These are phyloP conservation scores for Mesoligia furuncula DNA, from an alignment of 2,888 invertebrate species.

Conservation along the genomic window DNA sequence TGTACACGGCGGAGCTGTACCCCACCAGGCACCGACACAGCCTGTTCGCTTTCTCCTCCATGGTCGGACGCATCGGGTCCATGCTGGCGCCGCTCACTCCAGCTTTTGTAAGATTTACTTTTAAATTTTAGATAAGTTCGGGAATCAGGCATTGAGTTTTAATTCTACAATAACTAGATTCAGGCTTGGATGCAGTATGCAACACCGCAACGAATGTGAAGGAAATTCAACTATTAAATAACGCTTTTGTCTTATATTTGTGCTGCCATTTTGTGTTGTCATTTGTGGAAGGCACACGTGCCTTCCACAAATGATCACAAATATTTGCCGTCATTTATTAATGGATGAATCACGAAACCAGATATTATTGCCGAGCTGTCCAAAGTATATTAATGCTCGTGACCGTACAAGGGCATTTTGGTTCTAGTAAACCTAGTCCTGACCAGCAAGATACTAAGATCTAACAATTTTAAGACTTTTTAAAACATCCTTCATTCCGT, in stretches of 20 bases:
- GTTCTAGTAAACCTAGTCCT: not conserved
- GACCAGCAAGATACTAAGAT: not conserved
- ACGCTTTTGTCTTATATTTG: not conserved
- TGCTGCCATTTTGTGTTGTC: no score
- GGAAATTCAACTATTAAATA: not conserved
- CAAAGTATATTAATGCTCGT: not conserved
- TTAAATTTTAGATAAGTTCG: not conserved
- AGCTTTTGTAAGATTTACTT: slow-evolving; percentile 85
- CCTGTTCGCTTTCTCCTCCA: slow-evolving; percentile 91
- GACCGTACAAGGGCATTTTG: not conserved
- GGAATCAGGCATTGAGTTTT: not conserved
- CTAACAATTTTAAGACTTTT: not conserved
- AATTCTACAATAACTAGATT: not conserved
- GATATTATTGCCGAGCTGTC: not conserved
- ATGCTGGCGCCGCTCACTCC: slow-evolving; percentile 91
- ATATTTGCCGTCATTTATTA: not conserved
- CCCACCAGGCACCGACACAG: slow-evolving; percentile 91
- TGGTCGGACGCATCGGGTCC: slow-evolving; percentile 91
- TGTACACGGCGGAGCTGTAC: slow-evolving; percentile 91
- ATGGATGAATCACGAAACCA: not conserved
- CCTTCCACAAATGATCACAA: not conserved
- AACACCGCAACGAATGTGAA: not conserved
- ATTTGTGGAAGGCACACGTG: no score
- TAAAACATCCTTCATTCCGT: not conserved
- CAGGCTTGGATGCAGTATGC: not conserved